Conservation (phyloP, 2,797 vertebrate genomes). For the Gymnoscopelus braueri region DNA sequence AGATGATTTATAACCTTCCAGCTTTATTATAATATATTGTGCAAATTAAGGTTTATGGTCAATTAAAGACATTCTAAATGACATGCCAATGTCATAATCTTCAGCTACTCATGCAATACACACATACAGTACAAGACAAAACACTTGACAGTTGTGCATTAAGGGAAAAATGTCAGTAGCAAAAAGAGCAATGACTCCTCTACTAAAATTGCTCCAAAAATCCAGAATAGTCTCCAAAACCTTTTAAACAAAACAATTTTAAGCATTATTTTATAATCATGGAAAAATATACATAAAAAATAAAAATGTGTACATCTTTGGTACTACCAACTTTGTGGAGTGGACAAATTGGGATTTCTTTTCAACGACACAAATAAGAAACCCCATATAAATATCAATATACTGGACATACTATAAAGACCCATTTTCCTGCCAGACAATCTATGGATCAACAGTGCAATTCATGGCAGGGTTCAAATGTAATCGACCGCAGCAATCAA, state of each 20-base stretch:
- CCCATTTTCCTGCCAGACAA: not conserved
- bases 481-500: not conserved
- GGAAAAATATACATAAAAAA: slow-evolving; percentile 11
- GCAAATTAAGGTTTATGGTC: slow-evolving; percentile 22
- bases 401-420: not conserved
- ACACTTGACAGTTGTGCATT: not conserved
- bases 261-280: slow-evolving; percentile 6
- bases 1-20: not conserved
- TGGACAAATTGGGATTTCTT: slow-evolving; percentile 8
- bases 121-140: slow-evolving; percentile 7
- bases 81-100: not conserved
- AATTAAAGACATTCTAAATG: slow-evolving; percentile 10
- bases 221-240: slow-evolving; percentile 11
- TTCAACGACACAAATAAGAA: not conserved
- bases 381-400: slow-evolving; percentile 5
- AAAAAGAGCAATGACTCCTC: slow-evolving; percentile 21
- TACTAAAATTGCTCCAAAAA: slow-evolving; percentile 21
- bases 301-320: slow-evolving; percentile 21
- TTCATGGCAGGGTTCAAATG: slow-evolving; percentile 13
- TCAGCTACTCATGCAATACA: not conserved
- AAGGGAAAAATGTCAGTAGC: slow-evolving; percentile 1
- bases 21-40: slow-evolving; percentile 50
- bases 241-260: not conserved
- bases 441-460: slow-evolving; percentile 7
- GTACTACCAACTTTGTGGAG: slow-evolving; percentile 4